These are phyloP conservation scores for Seriola aureovittata DNA, from an alignment of 2,113 vertebrate species.

Conservation along the genomic window DNA sequence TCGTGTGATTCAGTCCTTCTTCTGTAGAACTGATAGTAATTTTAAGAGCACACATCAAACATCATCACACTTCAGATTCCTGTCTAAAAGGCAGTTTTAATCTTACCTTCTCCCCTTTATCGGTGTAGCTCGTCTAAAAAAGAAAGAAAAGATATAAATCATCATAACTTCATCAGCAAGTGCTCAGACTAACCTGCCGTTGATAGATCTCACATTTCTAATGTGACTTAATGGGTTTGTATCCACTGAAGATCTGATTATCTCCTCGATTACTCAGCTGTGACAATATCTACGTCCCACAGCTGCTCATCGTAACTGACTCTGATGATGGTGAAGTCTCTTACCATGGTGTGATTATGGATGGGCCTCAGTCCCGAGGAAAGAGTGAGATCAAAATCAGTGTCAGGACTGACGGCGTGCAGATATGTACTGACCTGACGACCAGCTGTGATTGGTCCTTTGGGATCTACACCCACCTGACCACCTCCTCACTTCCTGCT, in stretches of 20 bases:
- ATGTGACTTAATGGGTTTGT: constrained; percentile 9
- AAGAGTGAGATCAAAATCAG: constrained; percentile 62
- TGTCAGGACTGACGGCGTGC: neutral
- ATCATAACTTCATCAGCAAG: constrained; percentile 13
- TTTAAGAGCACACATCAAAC: constrained; percentile 3
- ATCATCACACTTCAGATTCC: neutral
- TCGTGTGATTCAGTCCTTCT: neutral
- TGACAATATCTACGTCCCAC: neutral
- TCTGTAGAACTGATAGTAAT: neutral
- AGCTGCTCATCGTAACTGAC: constrained; percentile 13
- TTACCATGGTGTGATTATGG: constrained; percentile 81
- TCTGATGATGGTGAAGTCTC: constrained; percentile 32
- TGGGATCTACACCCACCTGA: constrained; percentile 79
- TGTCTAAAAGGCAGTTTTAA: neutral
- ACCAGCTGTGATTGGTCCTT: constrained; percentile 80
- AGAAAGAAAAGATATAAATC: constrained; percentile 26
- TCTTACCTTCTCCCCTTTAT: constrained; percentile 89
- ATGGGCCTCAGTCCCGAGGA: constrained; percentile 45
- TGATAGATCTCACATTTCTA: constrained; percentile 9
- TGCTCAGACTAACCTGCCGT: neutral
- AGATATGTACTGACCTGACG: constrained; percentile 77
- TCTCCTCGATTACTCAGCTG: neutral
- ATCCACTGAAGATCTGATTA: constrained; percentile 9
- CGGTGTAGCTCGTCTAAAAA: constrained; percentile 87
- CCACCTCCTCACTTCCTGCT: constrained; percentile 55